Evolutionary conservation across 2,113 vertebrate species (phyloP).

Genomic region (Hypocryptadius cinnamomeus): DNA sequence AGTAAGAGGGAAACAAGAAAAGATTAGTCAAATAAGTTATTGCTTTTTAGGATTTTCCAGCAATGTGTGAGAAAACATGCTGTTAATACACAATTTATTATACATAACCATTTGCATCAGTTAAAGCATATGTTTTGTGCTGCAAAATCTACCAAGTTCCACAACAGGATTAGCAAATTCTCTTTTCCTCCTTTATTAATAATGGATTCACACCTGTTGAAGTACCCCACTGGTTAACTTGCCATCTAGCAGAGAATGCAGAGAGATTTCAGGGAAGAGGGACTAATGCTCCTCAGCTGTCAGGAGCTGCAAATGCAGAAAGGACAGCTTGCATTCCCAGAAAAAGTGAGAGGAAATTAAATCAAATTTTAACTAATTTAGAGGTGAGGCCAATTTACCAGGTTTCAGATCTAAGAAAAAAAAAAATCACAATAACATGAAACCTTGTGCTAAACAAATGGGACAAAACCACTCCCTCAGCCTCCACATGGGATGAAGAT

Average conservation of each 20-base stretch:
- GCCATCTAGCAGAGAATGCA: background rate
- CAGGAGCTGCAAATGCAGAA: background rate
- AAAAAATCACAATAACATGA: background rate
- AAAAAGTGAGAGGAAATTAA: background rate
- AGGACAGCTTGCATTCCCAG: background rate
- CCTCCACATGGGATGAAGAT: background rate
- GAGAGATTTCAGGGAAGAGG: background rate
- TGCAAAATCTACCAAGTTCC: background rate
- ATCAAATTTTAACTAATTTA: background rate
- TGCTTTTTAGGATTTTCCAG: background rate
- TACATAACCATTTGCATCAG: background rate
- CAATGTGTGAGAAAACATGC: background rate
- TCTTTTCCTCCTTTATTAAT: background rate
- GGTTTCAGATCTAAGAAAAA: background rate
- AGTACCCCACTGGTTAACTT: background rate
- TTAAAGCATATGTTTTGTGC: background rate
- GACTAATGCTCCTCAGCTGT: background rate
- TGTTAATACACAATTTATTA: background rate
- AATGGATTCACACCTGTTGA: background rate
- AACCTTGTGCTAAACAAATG: background rate
- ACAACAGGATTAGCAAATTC: background rate
- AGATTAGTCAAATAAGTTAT: conserved; percentile 30
- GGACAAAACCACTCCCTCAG: background rate
- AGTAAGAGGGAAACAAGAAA: conserved; percentile 72
- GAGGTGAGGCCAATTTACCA: background rate